Evolutionary conservation across 2,113 vertebrate genomes (phyloP), one percentile per base, ranked within the genome.

Genomic region (Ardeotis arabs): DNA sequence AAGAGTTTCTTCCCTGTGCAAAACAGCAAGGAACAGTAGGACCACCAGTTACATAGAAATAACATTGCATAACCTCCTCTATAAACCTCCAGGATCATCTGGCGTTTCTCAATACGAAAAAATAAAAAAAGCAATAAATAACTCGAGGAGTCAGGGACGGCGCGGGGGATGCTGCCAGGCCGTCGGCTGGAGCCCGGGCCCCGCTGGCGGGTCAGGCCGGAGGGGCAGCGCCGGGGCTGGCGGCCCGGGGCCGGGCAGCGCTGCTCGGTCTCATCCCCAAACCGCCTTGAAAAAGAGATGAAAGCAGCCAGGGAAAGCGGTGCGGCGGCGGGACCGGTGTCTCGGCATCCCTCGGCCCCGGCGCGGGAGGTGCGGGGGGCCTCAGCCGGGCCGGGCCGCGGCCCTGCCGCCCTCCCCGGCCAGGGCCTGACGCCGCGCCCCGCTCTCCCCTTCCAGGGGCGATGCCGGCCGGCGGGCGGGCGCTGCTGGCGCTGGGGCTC

Each of bases 401-500:
- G 14, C 28, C 4, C 35, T 12, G 73, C 33, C 37, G 16, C 27
- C 35, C 8, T 22, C 27, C 27, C 31, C 44, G 8, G 44, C 63
- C 31, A 29, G 8, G 39, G 20, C 44, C 78, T 70, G 81, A 79
- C 35, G 63, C 18, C 12, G 4, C 17, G 31, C 31, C 67, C 3
- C 55, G 39, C 76, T 69, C 53, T 89, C 49, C 29, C 16, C 35
- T 92, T 86, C 33, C 88, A 97, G 96, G 93, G 95, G 91, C 95
- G 90, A 98, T 98, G 98, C 94, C 85, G 69, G 86, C 29, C 91
- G 96, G 88, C 78, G 89, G 92, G 90, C 93, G 67, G 44, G 76
- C 97, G 88, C 92, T 98, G 84, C 94, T 96, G 67, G 91, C 98
- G 79, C 93, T 99, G 55, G 81, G 96, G 91, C 96, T 98, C 35